Evolutionary conservation across 2,888 invertebrate species (phyloP).

Genomic region (Plusia festucae): DNA sequence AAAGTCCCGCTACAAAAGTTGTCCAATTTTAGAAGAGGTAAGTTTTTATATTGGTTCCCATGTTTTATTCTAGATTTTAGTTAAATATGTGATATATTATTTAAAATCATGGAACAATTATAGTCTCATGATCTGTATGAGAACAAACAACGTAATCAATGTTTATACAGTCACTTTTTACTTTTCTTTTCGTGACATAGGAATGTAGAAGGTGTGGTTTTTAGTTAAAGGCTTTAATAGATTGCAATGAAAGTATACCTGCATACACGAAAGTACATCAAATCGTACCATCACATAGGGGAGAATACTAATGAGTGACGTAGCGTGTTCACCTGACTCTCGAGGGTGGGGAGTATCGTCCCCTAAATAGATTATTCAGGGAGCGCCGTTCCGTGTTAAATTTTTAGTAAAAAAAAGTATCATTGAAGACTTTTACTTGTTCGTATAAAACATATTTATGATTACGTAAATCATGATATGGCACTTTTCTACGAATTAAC

Average conservation of each 20-base stretch:
- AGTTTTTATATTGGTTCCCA: constrained; percentile 58
- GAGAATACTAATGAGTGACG: constrained; percentile 70
- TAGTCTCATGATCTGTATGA: constrained; percentile 1
- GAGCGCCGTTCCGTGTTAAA: constrained; percentile 49
- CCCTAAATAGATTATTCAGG: constrained; percentile 54
- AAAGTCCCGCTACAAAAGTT: constrained; percentile 94
- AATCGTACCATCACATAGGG: constrained; percentile 70
- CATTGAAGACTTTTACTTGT: constrained; percentile 22
- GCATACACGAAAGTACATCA: constrained; percentile 61
- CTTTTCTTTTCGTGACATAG: constrained; percentile 21
- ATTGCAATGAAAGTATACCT: constrained; percentile 63
- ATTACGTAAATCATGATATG: constrained; percentile 44
- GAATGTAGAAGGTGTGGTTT: constrained; percentile 62
- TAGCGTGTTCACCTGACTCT: constrained; percentile 76
- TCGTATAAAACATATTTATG: constrained; percentile 12
- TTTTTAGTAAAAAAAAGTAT: constrained; percentile 29
- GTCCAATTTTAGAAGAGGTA: constrained; percentile 93
- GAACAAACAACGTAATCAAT: constrained; percentile 25
- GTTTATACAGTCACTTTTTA: constrained; percentile 32
- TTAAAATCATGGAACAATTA: too few relatives aligned
- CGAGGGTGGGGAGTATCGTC: constrained; percentile 57
- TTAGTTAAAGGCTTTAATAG: constrained; percentile 63
- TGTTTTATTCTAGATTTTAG: neutral
- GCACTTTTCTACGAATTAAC: constrained; percentile 32
- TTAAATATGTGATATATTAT: neutral